phyloP scores from a whole-genome alignment of 2,797 vertebrate species.

The Psittacula derbiana region DNA sequence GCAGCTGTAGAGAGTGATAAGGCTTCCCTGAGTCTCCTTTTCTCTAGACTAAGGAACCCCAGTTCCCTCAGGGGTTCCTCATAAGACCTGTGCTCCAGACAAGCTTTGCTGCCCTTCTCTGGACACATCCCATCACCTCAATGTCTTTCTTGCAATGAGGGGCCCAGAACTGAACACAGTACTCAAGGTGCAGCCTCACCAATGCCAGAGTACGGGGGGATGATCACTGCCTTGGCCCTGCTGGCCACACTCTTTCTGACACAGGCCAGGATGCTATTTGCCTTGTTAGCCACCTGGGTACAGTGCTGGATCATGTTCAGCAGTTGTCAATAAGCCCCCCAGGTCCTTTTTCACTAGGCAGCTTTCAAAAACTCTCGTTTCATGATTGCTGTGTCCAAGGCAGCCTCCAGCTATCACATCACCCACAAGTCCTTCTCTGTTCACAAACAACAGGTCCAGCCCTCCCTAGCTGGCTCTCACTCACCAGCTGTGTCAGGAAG shows the following conservation, averaged over 20 bases:
- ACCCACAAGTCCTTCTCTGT: background rate
- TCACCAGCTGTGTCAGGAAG: background rate
- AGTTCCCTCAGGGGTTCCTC: background rate
- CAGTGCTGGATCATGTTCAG: background rate
- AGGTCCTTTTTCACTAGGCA: background rate
- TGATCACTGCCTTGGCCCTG: background rate
- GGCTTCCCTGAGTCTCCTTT: background rate
- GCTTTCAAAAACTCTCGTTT: background rate
- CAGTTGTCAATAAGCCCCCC: background rate
- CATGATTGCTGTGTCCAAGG: background rate
- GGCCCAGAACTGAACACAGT: background rate
- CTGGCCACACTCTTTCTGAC: background rate
- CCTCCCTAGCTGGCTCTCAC: background rate
- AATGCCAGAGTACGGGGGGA: background rate
- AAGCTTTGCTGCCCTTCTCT: background rate
- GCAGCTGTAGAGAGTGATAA: background rate
- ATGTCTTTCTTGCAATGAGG: background rate
- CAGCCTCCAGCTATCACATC: background rate
- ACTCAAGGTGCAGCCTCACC: background rate
- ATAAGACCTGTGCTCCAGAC: background rate
- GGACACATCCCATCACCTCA: background rate
- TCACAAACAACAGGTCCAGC: background rate
- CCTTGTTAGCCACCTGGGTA: background rate
- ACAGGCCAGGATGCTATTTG: background rate
- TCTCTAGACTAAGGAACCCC: background rate